Evolutionary conservation across 2,113 vertebrate genomes (phyloP).

Genomic region (Rhynchopsitta pachyrhyncha): DNA sequence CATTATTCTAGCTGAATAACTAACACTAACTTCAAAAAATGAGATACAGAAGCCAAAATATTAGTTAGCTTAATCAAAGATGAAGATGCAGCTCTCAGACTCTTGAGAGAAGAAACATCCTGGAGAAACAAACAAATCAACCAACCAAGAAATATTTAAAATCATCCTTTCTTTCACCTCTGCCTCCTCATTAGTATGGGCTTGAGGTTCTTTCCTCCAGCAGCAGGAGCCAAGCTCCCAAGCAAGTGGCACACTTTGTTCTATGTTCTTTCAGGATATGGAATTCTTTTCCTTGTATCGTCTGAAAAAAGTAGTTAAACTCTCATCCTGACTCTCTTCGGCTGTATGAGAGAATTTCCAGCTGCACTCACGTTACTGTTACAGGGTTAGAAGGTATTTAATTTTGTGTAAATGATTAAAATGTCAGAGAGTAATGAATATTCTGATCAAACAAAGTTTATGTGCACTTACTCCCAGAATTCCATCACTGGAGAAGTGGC

Average conservation of each 20-base stretch:
- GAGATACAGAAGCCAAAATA: background rate
- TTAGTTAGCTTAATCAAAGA: background rate
- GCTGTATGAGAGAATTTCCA: background rate
- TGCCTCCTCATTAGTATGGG: constrained; percentile 55
- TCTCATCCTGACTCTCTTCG: background rate
- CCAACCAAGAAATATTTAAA: background rate
- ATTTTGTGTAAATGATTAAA: background rate
- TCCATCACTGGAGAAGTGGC: constrained; percentile 97
- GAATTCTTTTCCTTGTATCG: background rate
- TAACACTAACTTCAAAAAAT: background rate
- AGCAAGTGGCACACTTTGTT: constrained; percentile 58
- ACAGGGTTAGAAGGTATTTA: background rate
- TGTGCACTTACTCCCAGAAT: constrained; percentile 97
- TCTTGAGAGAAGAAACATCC: background rate
- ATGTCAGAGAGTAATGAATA: background rate
- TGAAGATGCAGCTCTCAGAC: background rate
- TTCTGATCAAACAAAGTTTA: background rate
- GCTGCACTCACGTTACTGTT: background rate
- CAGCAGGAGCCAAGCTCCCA: constrained; percentile 39
- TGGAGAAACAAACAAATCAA: background rate
- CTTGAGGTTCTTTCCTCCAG: constrained; percentile 27
- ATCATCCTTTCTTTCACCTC: constrained; percentile 25
- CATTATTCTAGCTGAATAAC: background rate
- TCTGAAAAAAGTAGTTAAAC: background rate
- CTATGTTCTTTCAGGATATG: constrained; percentile 39